phyloP scores from a whole-genome alignment of 2,888 invertebrate genomes.

The Rhodophaea formosa region DNA sequence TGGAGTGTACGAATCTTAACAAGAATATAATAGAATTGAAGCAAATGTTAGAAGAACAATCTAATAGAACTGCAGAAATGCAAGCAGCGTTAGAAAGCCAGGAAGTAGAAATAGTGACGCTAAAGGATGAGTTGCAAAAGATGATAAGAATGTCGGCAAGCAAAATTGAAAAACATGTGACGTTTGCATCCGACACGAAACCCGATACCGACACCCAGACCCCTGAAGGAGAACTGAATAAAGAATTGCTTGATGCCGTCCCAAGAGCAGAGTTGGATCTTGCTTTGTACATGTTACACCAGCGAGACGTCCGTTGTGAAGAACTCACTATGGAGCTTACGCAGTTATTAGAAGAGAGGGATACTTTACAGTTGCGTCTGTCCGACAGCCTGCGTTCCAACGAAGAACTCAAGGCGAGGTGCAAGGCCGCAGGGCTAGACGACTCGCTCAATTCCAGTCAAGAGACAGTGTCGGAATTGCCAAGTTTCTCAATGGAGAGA shows the following conservation, averaged over 20 bases:
- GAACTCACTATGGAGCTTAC: constrained; percentile 92
- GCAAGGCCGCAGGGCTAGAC: constrained; percentile 48
- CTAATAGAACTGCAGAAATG: constrained; percentile 78
- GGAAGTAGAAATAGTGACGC: constrained; percentile 86
- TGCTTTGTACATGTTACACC: constrained; percentile 92
- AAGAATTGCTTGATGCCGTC: constrained; percentile 61
- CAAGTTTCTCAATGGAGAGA: constrained; percentile 52
- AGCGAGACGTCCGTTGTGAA: constrained; percentile 92
- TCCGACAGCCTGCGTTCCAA: constrained; percentile 90
- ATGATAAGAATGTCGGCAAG: constrained; percentile 51
- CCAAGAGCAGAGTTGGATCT: constrained; percentile 87
- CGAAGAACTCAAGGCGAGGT: constrained; percentile 76
- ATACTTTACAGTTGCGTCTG: constrained; percentile 89
- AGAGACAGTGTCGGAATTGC: constrained; percentile 52
- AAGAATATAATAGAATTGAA: constrained; percentile 78
- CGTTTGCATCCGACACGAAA: constrained; percentile 72
- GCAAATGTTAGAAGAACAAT: constrained; percentile 76
- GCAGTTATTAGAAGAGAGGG: constrained; percentile 91
- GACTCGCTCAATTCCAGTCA: constrained; percentile 47
- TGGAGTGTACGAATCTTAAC: constrained; percentile 73
- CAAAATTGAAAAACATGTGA: constrained; percentile 71
- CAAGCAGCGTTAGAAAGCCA: constrained; percentile 84
- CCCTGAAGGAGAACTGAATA: constrained; percentile 40
- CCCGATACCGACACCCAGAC: constrained; percentile 41
- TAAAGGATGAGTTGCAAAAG: constrained; percentile 82